Evolutionary conservation across 2,797 vertebrate genomes (phyloP), one percentile per base, ranked within the genome.

Genomic region (Mormyrops boulengeri): DNA sequence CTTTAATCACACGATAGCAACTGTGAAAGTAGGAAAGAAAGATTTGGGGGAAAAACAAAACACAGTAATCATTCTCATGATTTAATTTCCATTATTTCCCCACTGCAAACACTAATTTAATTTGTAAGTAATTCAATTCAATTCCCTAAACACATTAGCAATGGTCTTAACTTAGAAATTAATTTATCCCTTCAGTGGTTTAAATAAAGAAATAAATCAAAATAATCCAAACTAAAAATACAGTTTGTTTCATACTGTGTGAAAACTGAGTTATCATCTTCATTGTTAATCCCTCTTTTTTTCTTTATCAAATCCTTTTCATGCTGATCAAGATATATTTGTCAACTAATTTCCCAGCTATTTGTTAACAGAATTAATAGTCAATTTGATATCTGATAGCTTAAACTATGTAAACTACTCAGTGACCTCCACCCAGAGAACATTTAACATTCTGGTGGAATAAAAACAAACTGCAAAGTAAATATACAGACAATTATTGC

Each of bases 391-490:
- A 55, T 62, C 66, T 89, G 69, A 44, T 53, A 62, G 57, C 34
- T n/a, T 90, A 84, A 55, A 34, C 77, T 88, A 52, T 88, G 49
- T 62, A 50, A 82, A 38, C 44, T 49, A 60, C 57, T 87, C 60
- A 87, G 87, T 88, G 86, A 88, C 66, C 89, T 88, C 77, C 53
- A 66, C 52, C 26, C 38, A 84, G 26, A 90, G 26, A 90, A 85
- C 77, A 85, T 73, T 85, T 66, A 41, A 66, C 57, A 87, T 84
- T 92, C 86, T 85, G 52, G 69, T 85, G 1, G 89, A 91, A 91
- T 90, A 94, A 86, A 90, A 90, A 93, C 93, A 91, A 92, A 88
- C 92, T 93, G 91, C 92, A 92, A 93, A 94, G 92, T 91, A 94
- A 95, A 94, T 93, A 93, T 34, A 9, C 90, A 93, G 90, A 89